Evolutionary conservation across 2,888 invertebrate species (phyloP), one percentile per base, ranked within the genome.

Genomic region (Arenicola marina): DNA sequence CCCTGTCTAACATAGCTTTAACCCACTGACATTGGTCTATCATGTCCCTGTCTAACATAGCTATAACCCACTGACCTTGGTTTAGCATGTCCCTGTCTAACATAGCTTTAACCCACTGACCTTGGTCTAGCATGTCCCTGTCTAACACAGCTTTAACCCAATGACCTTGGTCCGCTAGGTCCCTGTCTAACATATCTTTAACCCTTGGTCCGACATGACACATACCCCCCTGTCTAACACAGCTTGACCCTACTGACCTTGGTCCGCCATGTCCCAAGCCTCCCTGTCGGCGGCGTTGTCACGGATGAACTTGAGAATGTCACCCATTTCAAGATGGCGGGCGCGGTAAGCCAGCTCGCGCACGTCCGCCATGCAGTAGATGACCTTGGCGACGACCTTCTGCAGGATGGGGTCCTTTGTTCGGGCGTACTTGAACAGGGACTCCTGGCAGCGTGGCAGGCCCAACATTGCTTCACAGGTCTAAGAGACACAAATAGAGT

Each of bases 181-280:
- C n/a, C n/a, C n/a, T n/a, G n/a, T 32, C 15, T n/a, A 31, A 15
- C 43, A 38, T 38, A 11, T 38, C 43, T 38, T 11, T n/a, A 38
- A 38, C 11, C n/a, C 11, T 38, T 38, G 38, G 38, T 15, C 38
- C 11, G 11, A 38, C 11, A 38, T 11, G 38, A 38, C 38, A 38
- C 38, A 56, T 24, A 34, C 24, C 21, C 4, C n/a, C 24, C 24
- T 29, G 11, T 56, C 1, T 24, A 48, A 48, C 48, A 38, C 11
- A 56, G 26, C 2, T 11, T 53, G 28, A 53, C 11, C n/a, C n/a
- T 18, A 32, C 58, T 24, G 68, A 80, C 80, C 77, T 66, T 78
- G 76, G 53, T 80, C 80, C 28, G 80, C 80, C 78, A 79, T 78
- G 53, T 78, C 78, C 78, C 78, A 78, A 3, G 74, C 69, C 61